Evolutionary conservation across 2,113 vertebrate species (phyloP), one percentile per base, ranked within the genome.

Genomic region (Ceuthmochares aereus): DNA sequence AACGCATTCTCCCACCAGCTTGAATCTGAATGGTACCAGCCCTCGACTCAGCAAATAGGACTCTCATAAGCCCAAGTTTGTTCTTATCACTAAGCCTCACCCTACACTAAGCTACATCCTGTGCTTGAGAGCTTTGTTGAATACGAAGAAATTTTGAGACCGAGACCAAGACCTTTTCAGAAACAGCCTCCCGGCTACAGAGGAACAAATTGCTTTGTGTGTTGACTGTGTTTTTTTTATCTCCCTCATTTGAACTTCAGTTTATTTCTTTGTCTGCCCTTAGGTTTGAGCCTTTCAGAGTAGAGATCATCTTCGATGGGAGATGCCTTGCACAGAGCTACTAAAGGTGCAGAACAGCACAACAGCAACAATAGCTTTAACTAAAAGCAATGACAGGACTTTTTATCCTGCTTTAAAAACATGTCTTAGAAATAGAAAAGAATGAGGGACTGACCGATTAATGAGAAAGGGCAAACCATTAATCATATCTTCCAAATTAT

Each of bases 261-360:
- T 80, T 93, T 92, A n/a, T 92, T 95, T 95, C 90, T 93, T 82
- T 93, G 55, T 67, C 55, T 94, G 77, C 87, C 90, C 89, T 91
- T 75, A 68, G 77, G 84, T 82, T 84, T 84, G 69, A 94, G 64
- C 37, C n/a, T 87, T 95, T 67, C 43, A 72, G 84, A 89, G 30
- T 4, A 72, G 64, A 79, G 73, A 94, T 60, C 40, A 5, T 49
- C 25, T 91, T 87, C 37, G 47, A 64, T 73, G 73, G 49, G 68
- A 92, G 52, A 40, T 72, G 29, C 74, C 17, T 89, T 59, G 62
- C 62, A 62, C 45, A 78, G 52, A 81, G 37, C 32, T 84, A 27
- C 80, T 84, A 13, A 55, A 81, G 52, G 40, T 82, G n/a, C 58
- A 51, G 23, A 75, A 14, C 14, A 49, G 17, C 60, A 37, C 74